phyloP scores from a whole-genome alignment of 1,140 invertebrate species.

The Zaprionus ghesquierei region DNA sequence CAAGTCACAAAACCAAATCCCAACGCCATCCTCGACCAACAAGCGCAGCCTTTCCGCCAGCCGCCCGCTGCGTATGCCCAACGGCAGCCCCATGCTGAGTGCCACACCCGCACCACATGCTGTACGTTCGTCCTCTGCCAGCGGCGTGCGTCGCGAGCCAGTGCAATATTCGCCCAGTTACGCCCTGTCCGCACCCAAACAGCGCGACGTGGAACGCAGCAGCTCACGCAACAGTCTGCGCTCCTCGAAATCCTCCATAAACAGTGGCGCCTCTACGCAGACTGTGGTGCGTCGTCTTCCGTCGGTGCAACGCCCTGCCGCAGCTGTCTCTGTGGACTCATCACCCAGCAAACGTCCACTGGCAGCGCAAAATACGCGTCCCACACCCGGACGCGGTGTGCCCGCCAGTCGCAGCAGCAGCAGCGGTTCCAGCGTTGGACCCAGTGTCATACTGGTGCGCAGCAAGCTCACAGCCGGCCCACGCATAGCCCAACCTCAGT shows the following conservation, averaged over 20 bases:
- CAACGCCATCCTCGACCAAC: constrained; percentile 17
- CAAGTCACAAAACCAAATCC: constrained; percentile 61
- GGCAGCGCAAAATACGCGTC: constrained; percentile 58
- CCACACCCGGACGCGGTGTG: constrained; percentile 82
- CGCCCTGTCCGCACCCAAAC: constrained; percentile 6
- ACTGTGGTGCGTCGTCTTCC: constrained; percentile 88
- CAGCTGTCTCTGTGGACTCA: constrained; percentile 69
- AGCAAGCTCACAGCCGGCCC: constrained; percentile 45
- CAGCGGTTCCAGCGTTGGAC: constrained; percentile 86
- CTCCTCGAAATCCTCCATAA: constrained; percentile 91
- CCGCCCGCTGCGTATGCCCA: constrained; percentile 67
- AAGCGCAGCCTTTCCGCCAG: constrained; percentile 60
- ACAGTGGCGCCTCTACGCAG: constrained; percentile 90
- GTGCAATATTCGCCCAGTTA: constrained; percentile 29
- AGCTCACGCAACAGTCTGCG: constrained; percentile 89
- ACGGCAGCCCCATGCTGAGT: constrained; percentile 56
- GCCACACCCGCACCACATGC: neutral
- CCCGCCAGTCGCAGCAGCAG: constrained; percentile 89
- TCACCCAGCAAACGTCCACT: constrained; percentile 76
- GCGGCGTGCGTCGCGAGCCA: constrained; percentile 67
- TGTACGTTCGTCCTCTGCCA: constrained; percentile 41
- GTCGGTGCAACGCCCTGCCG: constrained; percentile 56
- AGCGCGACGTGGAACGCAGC: constrained; percentile 85
- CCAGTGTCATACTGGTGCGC: constrained; percentile 69
- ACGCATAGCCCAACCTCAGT: constrained; percentile 9